Base-by-base conservation (phyloP, 2,113 vertebrate species). In the Elaphurus davidianus region DNA sequence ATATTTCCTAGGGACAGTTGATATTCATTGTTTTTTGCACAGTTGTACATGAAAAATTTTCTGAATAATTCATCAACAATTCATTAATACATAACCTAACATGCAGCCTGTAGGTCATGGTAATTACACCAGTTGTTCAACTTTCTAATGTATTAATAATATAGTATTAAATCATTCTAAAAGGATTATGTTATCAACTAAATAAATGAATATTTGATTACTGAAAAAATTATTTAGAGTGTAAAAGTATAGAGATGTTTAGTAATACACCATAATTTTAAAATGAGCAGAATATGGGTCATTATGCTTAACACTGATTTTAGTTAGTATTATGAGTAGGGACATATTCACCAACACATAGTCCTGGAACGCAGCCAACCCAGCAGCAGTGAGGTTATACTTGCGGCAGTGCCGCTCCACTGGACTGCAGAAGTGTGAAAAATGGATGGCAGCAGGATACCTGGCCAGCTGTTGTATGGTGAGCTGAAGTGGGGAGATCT, bases 401-500 rank as follows among this genome's bases (percentile, higher is more conserved):
- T 96, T 92, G 62, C 71, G 85, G 11, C 82, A 76, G 0, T 50
- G 45, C 30, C 45, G 36, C 67, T 93, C 85, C 71, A 90, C 30
- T 96, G 96, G 91, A 93, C 97, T 90, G 78, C 52, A n/a, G 10
- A 94, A 74, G 50, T 91, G 74, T 91, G 6, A 94, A 87, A 91
- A 89, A 40, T 36, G 59, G n/a, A 94, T 95, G 78, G 86, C 83
- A 79, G 94, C 86, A 45, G 85, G 91, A 59, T 60, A 90, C 71
- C 71, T 96, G 54, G 52, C 82, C 97, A 94, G 97, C 85, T 97
- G 97, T 90, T 95, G 52, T 52, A 45, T 10, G 86, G 47, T 81
- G 71, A 97, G 86, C 45, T 93, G 60, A 93, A 33, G 17, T 87
- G 86, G 86, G 82, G 62, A 59, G 83, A 95, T 96, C 43, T 96